Conservation (phyloP, 2,113 vertebrate genomes). For the Phrynosoma blainvillii region DNA sequence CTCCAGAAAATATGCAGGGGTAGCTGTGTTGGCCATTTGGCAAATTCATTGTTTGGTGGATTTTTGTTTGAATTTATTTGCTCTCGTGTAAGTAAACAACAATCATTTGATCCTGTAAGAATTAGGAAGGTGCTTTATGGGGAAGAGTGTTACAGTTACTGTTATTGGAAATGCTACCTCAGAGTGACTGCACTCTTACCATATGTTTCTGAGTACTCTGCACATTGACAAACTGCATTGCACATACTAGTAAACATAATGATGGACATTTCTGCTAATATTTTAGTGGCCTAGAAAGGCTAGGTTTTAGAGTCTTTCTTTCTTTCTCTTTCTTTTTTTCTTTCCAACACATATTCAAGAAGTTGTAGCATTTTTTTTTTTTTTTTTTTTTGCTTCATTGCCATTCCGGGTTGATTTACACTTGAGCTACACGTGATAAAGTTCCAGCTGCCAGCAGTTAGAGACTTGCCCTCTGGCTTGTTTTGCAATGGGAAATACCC, state of each 20-base stretch:
- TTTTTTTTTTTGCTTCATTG: background rate
- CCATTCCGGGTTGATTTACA: background rate
- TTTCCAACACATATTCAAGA: too few species aligned
- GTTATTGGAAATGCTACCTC: too few species aligned
- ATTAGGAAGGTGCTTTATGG: background rate
- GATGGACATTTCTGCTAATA: background rate
- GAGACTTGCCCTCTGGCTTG: conserved; percentile 3
- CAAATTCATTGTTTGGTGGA: too few species aligned
- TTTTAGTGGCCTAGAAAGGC: background rate
- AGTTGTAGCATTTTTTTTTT: background rate
- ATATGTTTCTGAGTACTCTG: background rate
- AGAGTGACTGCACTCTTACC: too few species aligned
- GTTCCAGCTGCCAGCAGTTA: conserved; percentile 1
- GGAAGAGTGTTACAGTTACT: background rate
- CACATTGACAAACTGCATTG: background rate
- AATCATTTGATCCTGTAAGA: background rate
- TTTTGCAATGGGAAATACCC: conserved; percentile 18
- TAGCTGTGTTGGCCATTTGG: too few species aligned
- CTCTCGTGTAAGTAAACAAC: too few species aligned
- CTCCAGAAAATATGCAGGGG: too few species aligned
- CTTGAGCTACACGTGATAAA: conserved; percentile 7
- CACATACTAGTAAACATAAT: background rate
- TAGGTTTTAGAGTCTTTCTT: background rate
- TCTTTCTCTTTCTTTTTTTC: background rate
- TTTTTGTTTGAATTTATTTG: too few species aligned